Evolutionary conservation across 2,888 invertebrate genomes (phyloP).

Genomic region (Ametastegia equiseti): DNA sequence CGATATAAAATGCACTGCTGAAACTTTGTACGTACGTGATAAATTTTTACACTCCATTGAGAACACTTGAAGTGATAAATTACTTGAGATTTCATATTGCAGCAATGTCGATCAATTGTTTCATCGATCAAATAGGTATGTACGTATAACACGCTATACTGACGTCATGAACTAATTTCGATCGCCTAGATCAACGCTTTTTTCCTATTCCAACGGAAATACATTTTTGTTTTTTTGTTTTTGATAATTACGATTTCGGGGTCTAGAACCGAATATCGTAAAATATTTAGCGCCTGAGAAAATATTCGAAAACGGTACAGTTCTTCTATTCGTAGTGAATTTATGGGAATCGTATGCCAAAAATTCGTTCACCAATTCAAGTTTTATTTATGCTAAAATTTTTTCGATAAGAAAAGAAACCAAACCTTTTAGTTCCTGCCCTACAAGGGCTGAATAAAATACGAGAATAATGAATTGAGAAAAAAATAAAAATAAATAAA

Average conservation of each 20-base stretch:
- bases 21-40: not conserved
- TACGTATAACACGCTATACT: too few relatives aligned
- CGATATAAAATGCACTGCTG: not conserved
- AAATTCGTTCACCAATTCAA: not conserved
- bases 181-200: not conserved
- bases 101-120: constrained; percentile 1
- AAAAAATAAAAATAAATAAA: not conserved
- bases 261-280: not conserved
- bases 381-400: not conserved
- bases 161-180: not conserved
- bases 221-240: too few relatives aligned
- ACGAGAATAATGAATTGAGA: constrained; percentile 3
- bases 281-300: not conserved
- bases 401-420: too few relatives aligned
- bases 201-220: not conserved
- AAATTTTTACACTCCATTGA: not conserved
- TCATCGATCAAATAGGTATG: not conserved
- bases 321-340: too few relatives aligned
- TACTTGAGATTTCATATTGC: not conserved
- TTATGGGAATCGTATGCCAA: too few relatives aligned
- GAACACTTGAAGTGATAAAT: constrained; percentile 27
- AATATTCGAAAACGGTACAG: not conserved
- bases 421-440: not conserved
- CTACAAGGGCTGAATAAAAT: not conserved
- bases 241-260: not conserved